Percentiles rank a stretch among this genome's conserved stretches.
phyloP scores from a whole-genome alignment of 1,140 invertebrate species.

The Sinonovacula constricta region DNA sequence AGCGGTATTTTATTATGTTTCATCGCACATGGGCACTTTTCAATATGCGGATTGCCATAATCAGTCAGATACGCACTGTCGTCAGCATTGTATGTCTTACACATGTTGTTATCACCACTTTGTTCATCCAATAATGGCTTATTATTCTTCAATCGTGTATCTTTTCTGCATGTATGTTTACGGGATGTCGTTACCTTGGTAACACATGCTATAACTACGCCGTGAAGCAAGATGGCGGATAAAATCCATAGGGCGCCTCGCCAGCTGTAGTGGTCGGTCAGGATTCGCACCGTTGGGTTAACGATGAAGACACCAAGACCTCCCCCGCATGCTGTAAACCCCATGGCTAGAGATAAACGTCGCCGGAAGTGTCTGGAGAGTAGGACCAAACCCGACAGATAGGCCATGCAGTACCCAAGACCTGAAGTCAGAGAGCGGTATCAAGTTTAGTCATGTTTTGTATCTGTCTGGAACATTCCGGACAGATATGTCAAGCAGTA shows the following conservation, averaged over 20 bases:
- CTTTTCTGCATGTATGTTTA: background rate
- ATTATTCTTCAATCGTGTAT: background rate
- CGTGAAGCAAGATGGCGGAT: background rate
- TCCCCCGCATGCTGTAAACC: constrained; percentile 15
- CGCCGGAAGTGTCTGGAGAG: constrained; percentile 8
- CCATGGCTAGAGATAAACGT: constrained; percentile 11
- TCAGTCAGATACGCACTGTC: too few relatives aligned
- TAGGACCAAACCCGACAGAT: background rate
- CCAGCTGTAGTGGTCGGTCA: constrained; percentile 12
- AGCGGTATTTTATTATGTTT: too few relatives aligned
- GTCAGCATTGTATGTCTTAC: background rate
- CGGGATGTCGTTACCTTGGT: background rate
- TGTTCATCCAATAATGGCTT: background rate
- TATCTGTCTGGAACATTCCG: too few relatives aligned
- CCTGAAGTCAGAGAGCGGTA: too few relatives aligned
- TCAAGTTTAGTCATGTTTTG: too few relatives aligned
- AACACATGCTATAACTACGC: background rate
- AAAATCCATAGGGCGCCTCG: constrained; percentile 13
- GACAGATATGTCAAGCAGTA: too few relatives aligned
- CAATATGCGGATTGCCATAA: too few relatives aligned
- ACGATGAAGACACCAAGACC: constrained; percentile 12
- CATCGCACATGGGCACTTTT: too few relatives aligned
- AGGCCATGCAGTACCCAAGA: constrained; percentile 4
- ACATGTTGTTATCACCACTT: background rate
- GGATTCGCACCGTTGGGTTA: background rate